Evolutionary conservation across 2,888 invertebrate species (phyloP), one percentile per base, ranked within the genome.

Genomic region (Harpagoxenus sublaevis): DNA sequence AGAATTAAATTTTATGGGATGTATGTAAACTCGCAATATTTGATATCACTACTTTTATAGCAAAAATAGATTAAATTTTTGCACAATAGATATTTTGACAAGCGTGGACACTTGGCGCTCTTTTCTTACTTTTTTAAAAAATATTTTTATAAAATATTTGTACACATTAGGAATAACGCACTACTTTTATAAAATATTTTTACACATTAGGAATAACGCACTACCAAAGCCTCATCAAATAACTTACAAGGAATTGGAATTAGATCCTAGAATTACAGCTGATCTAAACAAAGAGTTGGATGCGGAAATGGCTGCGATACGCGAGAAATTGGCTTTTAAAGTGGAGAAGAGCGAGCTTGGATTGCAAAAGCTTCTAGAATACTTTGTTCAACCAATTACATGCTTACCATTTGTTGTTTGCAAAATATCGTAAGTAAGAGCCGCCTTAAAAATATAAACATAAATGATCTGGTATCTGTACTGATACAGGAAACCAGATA

Each of bases 291-390:
- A 95, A 3, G 96, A 96, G 75, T 94, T 97, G 5, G 95, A 96
- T 1, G 96, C 96, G 0, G 96, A 97, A 85, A 96, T 97, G 90
- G 96, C 96, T 4, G 95, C 97, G 53, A 96, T 97, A 1, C 95
- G 96, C 39, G 95, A 96, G 60, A 97, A 97, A 93, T 93, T 97
- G 51, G 97, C 97, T 0, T 97, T 97, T 92, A 96, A 97, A 86
- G 95, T 97, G 3, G 97, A 97, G 90, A 97, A 97, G 86, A 97
- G 97, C 0, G 96, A 96, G 88, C 93, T 97, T 4, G 96, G 95
- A 2, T 95, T 97, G 23, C 92, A 96, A 39, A 97, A 97, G 92
- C 95, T 98, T 92, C 95, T 96, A 92, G 95, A 96, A 8, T 96
- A 97, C 90, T 98, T 97, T 89, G 96, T 97, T 28, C 95, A 97